These are phyloP conservation scores for Cephalopholis sonnerati DNA, from an alignment of 2,113 vertebrate genomes.

Conservation along the genomic window DNA sequence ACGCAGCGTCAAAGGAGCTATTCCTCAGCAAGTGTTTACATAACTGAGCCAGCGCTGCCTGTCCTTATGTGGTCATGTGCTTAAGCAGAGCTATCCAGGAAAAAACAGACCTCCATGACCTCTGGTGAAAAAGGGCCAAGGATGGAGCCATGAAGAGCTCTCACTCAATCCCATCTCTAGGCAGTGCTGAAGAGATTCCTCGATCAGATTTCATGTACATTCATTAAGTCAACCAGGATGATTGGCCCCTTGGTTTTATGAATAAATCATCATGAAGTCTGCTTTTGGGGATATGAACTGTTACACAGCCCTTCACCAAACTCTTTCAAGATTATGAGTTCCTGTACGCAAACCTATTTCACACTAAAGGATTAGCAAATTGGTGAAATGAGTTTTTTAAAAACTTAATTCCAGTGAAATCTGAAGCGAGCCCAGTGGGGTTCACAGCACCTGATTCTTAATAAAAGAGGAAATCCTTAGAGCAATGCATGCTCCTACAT, in stretches of 20 bases:
- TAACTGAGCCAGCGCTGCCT: constrained; percentile 74
- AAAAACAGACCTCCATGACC: constrained; percentile 72
- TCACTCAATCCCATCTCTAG: constrained; percentile 12
- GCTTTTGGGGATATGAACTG: constrained; percentile 20
- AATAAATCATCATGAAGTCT: constrained; percentile 34
- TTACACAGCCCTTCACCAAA: background rate
- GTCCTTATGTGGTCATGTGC: constrained; percentile 87
- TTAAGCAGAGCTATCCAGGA: constrained; percentile 70
- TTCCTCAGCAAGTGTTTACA: constrained; percentile 81
- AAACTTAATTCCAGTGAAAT: constrained; percentile 7
- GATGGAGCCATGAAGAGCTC: constrained; percentile 60
- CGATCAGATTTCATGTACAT: constrained; percentile 11
- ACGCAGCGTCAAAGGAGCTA: constrained; percentile 59
- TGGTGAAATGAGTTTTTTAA: constrained; percentile 34
- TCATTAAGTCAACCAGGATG: constrained; percentile 29
- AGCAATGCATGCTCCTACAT: background rate
- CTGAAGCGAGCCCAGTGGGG: background rate
- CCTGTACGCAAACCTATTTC: constrained; percentile 46
- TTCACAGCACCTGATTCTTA: background rate
- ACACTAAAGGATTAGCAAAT: constrained; percentile 57
- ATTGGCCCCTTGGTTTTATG: constrained; percentile 27
- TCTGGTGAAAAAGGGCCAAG: constrained; percentile 56
- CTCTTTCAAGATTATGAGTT: constrained; percentile 28
- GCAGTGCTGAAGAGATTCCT: constrained; percentile 30
- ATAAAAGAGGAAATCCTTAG: background rate